Base-by-base conservation (phyloP, 1,140 invertebrate genomes). In the Liolophura sinensis region DNA sequence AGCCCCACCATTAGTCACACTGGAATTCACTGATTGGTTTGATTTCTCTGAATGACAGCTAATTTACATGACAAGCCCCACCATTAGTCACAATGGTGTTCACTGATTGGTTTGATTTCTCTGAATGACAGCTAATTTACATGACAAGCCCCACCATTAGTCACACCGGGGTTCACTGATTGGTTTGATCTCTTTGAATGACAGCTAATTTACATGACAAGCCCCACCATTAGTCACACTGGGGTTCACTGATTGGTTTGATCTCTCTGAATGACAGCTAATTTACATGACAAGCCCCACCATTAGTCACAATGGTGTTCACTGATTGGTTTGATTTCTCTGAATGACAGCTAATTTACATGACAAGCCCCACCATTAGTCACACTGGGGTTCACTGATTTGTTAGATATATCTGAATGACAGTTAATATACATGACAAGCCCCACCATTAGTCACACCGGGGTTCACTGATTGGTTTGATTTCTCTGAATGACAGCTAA, bases 401-500 rank as follows among this genome's bases (percentile, higher is more conserved):
- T n/a, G n/a, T 25, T n/a, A 46, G 15, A 54, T 55, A 14, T 31
- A 20, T 15, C 14, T 16, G 7, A 22, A 0, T 60, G 20, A 46
- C 57, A 68, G 55, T 51, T 49, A 40, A 70, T 72, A 65, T 20
- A 60, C 16, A 57, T 68, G 70, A 56, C 16, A 60, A 54, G 20
- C n/a, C 46, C 55, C 49, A 73, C 87, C 83, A 85, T 82, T 6
- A 88, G 86, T 79, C 92, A 89, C 65, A 89, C 82, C n/a, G n/a
- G n/a, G n/a, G n/a, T n/a, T n/a, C n/a, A n/a, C n/a, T n/a, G n/a
- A n/a, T n/a, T n/a, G n/a, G n/a, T n/a, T n/a, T n/a, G n/a, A n/a
- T 40, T 40, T 40, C 3, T 40, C 31, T 40, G 31, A 40, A 5
- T 40, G 31, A 40, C 31, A 40, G 3, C 31, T 24, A 54, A 5